Conservation (phyloP, 1,140 invertebrate genomes). For the Temnothorax longispinosus region DNA sequence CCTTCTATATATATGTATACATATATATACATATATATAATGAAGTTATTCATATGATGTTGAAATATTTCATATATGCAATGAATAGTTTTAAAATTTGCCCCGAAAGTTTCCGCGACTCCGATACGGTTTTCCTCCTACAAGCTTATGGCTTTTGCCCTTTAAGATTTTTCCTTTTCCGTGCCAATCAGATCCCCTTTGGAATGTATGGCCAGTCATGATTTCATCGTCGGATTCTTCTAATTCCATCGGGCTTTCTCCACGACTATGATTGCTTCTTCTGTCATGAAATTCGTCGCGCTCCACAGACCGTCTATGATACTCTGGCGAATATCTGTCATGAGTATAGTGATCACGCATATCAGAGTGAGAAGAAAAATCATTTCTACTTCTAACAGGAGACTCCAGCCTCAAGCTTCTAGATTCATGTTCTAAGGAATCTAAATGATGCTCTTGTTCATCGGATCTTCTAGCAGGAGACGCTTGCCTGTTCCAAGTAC, state of each 20-base stretch:
- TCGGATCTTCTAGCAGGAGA: slow-evolving; percentile 66
- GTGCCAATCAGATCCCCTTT: slow-evolving; percentile 71
- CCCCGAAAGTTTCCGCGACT: slow-evolving; percentile 72
- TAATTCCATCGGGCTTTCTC: slow-evolving; percentile 76
- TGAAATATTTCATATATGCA: not conserved
- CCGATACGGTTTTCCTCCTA: slow-evolving; percentile 68
- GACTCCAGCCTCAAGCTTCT: slow-evolving; percentile 62
- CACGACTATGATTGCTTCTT: slow-evolving; percentile 75
- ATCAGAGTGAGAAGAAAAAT: slow-evolving; percentile 63
- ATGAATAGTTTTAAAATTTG: slow-evolving; percentile 70
- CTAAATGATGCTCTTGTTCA: slow-evolving; percentile 59
- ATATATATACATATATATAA: slow-evolving; percentile 19
- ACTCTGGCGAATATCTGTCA: slow-evolving; percentile 70
- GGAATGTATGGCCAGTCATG: slow-evolving; percentile 67
- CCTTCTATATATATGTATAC: slow-evolving; percentile 8
- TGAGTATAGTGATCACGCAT: slow-evolving; percentile 65
- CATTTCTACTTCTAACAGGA: slow-evolving; percentile 68
- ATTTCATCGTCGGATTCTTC: slow-evolving; percentile 75
- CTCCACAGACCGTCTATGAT: slow-evolving; percentile 64
- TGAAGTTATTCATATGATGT: not conserved
- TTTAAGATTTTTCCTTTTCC: slow-evolving; percentile 60
- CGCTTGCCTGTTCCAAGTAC: slow-evolving; percentile 64
- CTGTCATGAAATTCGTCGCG: slow-evolving; percentile 74
- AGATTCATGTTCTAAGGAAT: slow-evolving; percentile 58
- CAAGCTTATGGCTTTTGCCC: slow-evolving; percentile 68